Percentiles rank a stretch among this genome's conserved stretches.
Evolutionary conservation across 2,113 vertebrate genomes (phyloP).

Genomic region (Porphyrio hochstetteri): DNA sequence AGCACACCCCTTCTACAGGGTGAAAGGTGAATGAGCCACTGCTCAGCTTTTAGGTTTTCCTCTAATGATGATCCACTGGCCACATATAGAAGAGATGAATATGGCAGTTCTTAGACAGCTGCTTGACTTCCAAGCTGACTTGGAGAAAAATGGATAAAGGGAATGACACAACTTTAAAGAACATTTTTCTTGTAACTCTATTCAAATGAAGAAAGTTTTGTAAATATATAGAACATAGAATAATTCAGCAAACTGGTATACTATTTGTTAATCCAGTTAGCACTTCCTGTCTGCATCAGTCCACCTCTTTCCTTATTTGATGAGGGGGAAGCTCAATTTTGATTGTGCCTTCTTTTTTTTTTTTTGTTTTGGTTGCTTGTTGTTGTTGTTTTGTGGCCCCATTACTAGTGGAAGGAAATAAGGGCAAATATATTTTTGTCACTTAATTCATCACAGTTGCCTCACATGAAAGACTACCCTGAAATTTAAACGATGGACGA

Average conservation of each 20-base stretch:
- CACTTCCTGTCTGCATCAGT: not conserved
- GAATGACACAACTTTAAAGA: not conserved
- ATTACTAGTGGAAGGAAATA: not conserved
- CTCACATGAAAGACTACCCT: not conserved
- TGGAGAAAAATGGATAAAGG: not conserved
- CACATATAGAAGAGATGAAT: not conserved
- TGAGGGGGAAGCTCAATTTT: fast-evolving
- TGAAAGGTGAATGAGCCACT: not conserved
- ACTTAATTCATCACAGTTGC: fast-evolving
- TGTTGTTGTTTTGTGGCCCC: not conserved
- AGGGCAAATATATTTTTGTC: not conserved
- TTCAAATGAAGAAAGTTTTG: not conserved
- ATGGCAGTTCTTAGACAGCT: not conserved
- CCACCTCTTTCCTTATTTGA: not conserved
- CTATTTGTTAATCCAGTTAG: not conserved
- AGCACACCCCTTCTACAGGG: not conserved
- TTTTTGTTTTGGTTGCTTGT: too few species aligned
- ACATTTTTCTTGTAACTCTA: not conserved
- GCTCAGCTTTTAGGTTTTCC: not conserved
- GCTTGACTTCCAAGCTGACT: not conserved
- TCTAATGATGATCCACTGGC: not conserved
- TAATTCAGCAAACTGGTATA: not conserved
- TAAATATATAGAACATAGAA: not conserved
- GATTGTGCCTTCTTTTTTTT: not conserved
- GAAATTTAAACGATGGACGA: not conserved